These are phyloP conservation scores for Thumatha senex DNA, from an alignment of 2,888 invertebrate genomes.

Conservation along the genomic window DNA sequence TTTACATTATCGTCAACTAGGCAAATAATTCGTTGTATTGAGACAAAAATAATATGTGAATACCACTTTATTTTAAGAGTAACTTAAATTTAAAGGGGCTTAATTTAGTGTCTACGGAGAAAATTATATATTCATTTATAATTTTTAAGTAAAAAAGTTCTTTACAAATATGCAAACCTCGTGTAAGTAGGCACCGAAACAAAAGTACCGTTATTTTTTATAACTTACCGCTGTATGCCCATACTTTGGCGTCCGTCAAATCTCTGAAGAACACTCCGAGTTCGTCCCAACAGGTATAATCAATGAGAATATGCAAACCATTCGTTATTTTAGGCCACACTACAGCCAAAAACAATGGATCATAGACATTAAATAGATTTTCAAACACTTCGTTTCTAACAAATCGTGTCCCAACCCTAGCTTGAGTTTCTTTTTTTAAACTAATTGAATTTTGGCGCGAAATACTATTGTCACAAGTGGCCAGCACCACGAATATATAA, in stretches of 20 bases:
- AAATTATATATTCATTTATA: neutral
- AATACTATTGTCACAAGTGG: constrained; percentile 30
- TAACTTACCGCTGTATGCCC: constrained; percentile 80
- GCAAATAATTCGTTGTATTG: too few relatives aligned
- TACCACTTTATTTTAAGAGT: too few relatives aligned
- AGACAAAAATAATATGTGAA: too few relatives aligned
- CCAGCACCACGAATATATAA: constrained; percentile 23
- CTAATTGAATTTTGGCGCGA: constrained; percentile 37
- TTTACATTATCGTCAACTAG: too few relatives aligned
- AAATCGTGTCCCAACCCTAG: constrained; percentile 39
- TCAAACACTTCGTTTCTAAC: constrained; percentile 62
- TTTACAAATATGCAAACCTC: neutral
- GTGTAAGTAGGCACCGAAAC: neutral
- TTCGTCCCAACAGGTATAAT: constrained; percentile 70
- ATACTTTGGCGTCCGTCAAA: constrained; percentile 67
- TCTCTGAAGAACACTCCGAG: constrained; percentile 69
- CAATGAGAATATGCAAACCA: constrained; percentile 65
- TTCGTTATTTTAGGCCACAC: constrained; percentile 75
- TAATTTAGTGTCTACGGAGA: too few relatives aligned
- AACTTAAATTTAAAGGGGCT: too few relatives aligned
- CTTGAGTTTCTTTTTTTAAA: constrained; percentile 45
- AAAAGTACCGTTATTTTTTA: constrained; percentile 15
- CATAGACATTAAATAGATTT: constrained; percentile 70
- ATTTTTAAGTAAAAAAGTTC: neutral
- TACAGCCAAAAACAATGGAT: constrained; percentile 67